phyloP scores from a whole-genome alignment of 2,113 vertebrate genomes.

The Pachyramphus minor region DNA sequence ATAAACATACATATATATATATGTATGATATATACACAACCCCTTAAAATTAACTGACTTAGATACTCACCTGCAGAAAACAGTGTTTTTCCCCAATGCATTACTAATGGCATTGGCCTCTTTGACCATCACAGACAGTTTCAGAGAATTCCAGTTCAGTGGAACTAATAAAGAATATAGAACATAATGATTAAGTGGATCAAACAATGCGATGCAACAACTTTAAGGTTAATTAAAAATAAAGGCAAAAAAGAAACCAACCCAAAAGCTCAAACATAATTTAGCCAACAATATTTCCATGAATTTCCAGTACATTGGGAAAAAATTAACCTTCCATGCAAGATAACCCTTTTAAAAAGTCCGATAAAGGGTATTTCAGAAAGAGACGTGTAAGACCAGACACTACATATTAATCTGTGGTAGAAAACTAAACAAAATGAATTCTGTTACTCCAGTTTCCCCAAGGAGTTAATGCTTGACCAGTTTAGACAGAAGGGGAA shows the following conservation, averaged over 20 bases:
- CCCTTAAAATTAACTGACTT: background rate
- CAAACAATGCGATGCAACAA: background rate
- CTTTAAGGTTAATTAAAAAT: background rate
- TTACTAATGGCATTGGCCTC: conserved; percentile 90
- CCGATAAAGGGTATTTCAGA: background rate
- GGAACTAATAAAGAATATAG: conserved; percentile 64
- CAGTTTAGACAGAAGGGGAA: background rate
- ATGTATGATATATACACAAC: background rate
- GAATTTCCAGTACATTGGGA: background rate
- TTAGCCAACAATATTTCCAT: background rate
- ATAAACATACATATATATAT: background rate
- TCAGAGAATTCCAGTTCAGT: conserved; percentile 89
- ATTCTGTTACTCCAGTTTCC: background rate
- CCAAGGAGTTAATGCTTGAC: background rate
- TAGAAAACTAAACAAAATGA: background rate
- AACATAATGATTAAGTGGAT: background rate
- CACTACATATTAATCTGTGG: background rate
- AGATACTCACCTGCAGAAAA: conserved; percentile 85
- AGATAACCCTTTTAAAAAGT: background rate
- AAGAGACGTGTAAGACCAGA: background rate
- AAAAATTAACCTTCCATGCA: background rate
- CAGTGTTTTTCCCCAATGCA: conserved; percentile 78
- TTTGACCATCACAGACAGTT: conserved; percentile 92
- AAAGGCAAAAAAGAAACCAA: background rate
- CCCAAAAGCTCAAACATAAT: background rate